phyloP scores from a whole-genome alignment of 2,797 vertebrate genomes.

The Pelochelys cantorii region DNA sequence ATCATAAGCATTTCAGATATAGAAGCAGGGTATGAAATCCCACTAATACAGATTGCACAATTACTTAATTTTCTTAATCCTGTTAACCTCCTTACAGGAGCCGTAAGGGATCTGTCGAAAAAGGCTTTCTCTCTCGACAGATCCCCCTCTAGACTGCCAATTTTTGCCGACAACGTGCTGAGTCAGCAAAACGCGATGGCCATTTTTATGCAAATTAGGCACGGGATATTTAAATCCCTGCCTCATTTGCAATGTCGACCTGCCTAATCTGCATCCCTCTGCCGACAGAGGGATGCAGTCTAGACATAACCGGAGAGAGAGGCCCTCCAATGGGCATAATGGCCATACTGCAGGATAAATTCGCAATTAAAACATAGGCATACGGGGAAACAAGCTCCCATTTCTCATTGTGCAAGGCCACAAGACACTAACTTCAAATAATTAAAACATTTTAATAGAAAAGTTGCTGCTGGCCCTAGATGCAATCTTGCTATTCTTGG shows the following conservation, averaged over 20 bases:
- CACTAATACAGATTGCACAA: neutral
- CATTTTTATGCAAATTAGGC: too few species aligned
- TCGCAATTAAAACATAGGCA: neutral
- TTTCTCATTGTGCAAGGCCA: neutral
- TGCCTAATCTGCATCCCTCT: too few species aligned
- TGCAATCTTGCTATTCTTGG: neutral
- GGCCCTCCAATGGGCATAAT: neutral
- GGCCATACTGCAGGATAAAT: too few species aligned
- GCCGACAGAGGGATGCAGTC: too few species aligned
- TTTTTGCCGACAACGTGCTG: too few species aligned
- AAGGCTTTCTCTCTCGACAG: too few species aligned
- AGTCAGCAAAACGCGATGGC: too few species aligned
- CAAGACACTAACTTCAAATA: neutral
- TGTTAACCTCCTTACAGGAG: too few species aligned
- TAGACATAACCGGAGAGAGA: neutral
- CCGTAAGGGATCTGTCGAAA: too few species aligned
- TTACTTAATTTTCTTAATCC: neutral
- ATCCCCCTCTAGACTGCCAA: too few species aligned
- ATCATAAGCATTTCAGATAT: neutral
- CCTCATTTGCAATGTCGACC: too few species aligned
- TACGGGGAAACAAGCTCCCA: neutral
- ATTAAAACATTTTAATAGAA: neutral
- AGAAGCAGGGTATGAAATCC: neutral
- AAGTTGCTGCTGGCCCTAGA: neutral
- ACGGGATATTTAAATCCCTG: too few species aligned